Evolutionary conservation across 2,888 invertebrate genomes (phyloP).

Genomic region (Megastigmus dorsalis): DNA sequence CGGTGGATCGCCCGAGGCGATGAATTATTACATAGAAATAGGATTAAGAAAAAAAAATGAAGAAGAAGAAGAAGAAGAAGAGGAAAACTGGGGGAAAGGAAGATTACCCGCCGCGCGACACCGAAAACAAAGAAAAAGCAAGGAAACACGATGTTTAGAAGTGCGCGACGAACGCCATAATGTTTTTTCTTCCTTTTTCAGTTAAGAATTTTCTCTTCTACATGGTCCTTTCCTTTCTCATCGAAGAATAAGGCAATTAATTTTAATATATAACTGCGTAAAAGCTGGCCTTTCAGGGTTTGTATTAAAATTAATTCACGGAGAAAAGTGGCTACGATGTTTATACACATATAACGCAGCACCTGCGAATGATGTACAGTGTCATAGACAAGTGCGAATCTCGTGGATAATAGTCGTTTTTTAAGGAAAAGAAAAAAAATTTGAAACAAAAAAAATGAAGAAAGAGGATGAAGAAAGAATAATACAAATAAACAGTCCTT

Average conservation of each 20-base stretch:
- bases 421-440: conserved; percentile 45
- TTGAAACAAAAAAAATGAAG: conserved; percentile 12
- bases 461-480: neutral
- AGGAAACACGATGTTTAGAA: conserved; percentile 26
- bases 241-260: conserved; percentile 57
- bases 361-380: conserved; percentile 51
- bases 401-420: conserved; percentile 49
- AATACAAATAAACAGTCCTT: conserved; percentile 26
- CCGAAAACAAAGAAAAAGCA: neutral
- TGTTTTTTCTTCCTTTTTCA: conserved; percentile 10
- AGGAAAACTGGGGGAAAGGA: too few species aligned
- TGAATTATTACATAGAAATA: neutral
- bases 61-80: too few species aligned
- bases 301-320: conserved; percentile 65
- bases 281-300: conserved; percentile 68
- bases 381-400: conserved; percentile 52
- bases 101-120: neutral
- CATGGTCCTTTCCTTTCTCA: conserved; percentile 21
- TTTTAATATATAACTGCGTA: conserved; percentile 65
- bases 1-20: conserved; percentile 20
- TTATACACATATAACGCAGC: conserved; percentile 47
- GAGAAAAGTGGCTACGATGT: conserved; percentile 45
- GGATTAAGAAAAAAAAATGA: neutral
- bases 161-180: conserved; percentile 1
- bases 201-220: conserved; percentile 6